These are phyloP conservation scores for Cygnus olor DNA, from an alignment of 2,797 vertebrate species.

Conservation along the genomic window DNA sequence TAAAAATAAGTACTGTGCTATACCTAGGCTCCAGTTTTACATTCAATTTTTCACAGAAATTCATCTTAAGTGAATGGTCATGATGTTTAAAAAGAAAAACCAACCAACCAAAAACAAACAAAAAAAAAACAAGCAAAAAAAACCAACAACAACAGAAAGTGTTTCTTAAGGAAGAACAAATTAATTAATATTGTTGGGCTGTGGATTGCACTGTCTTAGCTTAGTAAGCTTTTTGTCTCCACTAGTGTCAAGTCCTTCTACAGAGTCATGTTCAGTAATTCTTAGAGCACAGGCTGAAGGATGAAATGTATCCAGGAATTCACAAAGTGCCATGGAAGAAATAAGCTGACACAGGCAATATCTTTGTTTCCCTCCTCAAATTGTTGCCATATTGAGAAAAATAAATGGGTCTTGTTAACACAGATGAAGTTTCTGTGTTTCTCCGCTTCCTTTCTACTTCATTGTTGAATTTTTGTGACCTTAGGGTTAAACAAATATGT, in stretches of 20 bases:
- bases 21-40: background rate
- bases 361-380: background rate
- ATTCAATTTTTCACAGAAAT: background rate
- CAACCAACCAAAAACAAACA: no score
- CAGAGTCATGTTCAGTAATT: background rate
- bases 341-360: background rate
- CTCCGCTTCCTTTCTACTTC: background rate
- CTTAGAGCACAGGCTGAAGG: background rate
- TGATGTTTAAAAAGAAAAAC: background rate
- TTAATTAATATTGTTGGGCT: background rate
- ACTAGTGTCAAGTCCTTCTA: background rate
- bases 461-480: constrained; percentile 27
- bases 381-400: background rate
- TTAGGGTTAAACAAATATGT: constrained; percentile 43
- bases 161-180: background rate
- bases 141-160: accelerated
- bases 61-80: background rate
- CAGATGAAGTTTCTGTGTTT: background rate
- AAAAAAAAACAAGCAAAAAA: background rate
- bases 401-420: background rate
- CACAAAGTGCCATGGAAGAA: background rate
- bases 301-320: background rate
- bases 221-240: background rate
- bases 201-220: background rate
- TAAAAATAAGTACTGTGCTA: background rate